phyloP scores from a whole-genome alignment of 2,797 vertebrate genomes.

The Sarcophilus harrisii region DNA sequence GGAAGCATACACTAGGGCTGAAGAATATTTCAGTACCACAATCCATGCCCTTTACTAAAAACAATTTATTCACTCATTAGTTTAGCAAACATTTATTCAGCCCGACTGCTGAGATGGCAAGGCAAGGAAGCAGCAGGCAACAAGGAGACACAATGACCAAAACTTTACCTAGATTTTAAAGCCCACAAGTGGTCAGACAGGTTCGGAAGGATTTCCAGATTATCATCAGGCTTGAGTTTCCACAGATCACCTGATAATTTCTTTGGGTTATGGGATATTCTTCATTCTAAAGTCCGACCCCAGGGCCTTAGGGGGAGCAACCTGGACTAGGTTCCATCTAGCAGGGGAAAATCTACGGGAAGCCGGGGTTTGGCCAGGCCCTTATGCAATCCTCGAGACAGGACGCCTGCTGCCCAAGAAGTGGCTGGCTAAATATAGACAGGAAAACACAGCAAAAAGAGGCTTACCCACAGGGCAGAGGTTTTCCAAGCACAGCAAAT shows the following conservation, averaged over 20 bases:
- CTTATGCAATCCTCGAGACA: neutral
- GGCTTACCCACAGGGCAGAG: neutral
- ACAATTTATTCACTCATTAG: neutral
- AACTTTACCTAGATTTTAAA: constrained; percentile 11
- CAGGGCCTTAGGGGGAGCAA: neutral
- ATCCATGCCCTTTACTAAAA: neutral
- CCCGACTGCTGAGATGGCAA: neutral
- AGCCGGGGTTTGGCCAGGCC: neutral
- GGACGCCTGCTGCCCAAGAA: neutral
- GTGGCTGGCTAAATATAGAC: neutral
- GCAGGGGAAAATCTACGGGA: neutral
- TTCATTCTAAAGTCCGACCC: neutral
- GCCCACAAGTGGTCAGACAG: neutral
- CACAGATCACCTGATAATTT: constrained; percentile 22
- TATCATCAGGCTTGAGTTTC: constrained; percentile 41
- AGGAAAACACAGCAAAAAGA: neutral
- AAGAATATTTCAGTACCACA: constrained; percentile 29
- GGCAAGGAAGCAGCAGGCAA: neutral
- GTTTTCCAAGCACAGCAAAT: neutral
- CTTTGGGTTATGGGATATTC: constrained; percentile 42
- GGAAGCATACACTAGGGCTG: constrained; percentile 38
- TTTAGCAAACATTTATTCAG: neutral
- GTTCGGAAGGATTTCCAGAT: constrained; percentile 58
- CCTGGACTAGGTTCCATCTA: neutral
- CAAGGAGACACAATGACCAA: neutral